These are phyloP conservation scores for Dryomyza anilis DNA, from an alignment of 2,888 invertebrate genomes.

Conservation along the genomic window DNA sequence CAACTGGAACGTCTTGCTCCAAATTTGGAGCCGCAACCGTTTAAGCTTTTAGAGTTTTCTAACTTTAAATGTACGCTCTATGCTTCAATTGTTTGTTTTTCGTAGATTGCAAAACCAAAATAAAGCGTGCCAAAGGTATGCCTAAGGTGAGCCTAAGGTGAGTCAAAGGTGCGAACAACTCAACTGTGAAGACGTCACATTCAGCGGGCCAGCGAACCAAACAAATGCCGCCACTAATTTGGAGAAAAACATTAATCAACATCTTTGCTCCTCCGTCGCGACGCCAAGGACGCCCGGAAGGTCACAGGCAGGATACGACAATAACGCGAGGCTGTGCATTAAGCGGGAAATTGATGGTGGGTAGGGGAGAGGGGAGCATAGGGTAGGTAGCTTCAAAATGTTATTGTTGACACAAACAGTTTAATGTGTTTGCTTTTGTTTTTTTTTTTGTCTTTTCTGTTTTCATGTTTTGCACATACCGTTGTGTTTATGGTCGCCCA, in stretches of 20 bases:
- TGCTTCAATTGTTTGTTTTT: too few species aligned
- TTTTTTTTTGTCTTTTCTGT: not conserved
- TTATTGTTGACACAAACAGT: not conserved
- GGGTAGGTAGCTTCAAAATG: not conserved
- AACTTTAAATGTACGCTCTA: too few species aligned
- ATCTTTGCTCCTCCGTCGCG: not conserved
- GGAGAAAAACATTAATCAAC: not conserved
- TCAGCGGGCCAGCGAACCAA: too few species aligned
- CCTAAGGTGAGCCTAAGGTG: too few species aligned
- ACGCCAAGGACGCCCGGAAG: not conserved
- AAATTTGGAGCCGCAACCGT: too few species aligned
- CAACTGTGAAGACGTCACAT: too few species aligned
- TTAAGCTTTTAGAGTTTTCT: too few species aligned
- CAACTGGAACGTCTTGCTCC: too few species aligned
- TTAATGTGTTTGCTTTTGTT: not conserved
- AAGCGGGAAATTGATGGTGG: not conserved
- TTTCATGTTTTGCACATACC: not conserved
- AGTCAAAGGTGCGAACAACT: too few species aligned
- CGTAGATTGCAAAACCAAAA: too few species aligned
- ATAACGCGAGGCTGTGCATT: not conserved
- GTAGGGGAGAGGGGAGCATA: not conserved
- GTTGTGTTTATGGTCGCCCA: slow-evolving; percentile 3
- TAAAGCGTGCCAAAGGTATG: too few species aligned
- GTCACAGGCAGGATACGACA: not conserved
- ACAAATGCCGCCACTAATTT: not conserved